Evolutionary conservation across 2,113 vertebrate genomes (phyloP).

Genomic region (Aplodontia rufa): DNA sequence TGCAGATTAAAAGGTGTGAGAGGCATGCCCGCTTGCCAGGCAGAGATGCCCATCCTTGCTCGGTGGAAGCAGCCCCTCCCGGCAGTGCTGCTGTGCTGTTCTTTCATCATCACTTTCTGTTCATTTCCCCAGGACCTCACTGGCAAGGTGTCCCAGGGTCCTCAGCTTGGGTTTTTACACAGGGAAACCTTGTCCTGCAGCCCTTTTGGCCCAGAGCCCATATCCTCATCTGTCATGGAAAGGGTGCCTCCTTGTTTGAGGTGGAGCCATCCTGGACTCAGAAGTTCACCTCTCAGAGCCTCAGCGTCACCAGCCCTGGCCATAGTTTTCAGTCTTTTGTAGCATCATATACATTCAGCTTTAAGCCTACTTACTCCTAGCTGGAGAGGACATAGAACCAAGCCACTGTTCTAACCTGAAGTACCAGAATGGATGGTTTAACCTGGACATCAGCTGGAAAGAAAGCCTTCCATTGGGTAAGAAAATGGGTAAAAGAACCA

Average conservation of each 20-base stretch:
- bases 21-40: background rate
- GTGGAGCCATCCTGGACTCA: background rate
- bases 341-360: background rate
- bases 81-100: background rate
- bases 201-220: background rate
- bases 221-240: background rate
- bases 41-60: background rate
- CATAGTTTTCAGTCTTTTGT: accelerated
- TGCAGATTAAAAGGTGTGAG: background rate
- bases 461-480: background rate
- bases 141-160: background rate
- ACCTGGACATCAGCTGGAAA: background rate
- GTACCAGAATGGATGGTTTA: background rate
- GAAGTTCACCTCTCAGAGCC: too few relatives aligned
- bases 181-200: background rate
- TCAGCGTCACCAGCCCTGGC: background rate
- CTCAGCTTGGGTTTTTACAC: background rate
- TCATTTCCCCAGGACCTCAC: background rate
- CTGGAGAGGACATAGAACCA: background rate
- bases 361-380: background rate
- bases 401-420: background rate
- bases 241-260: background rate
- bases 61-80: background rate
- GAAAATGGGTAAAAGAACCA: background rate
- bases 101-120: background rate